phyloP scores from a whole-genome alignment of 2,113 vertebrate genomes.

The Cranoglanis bouderius region DNA sequence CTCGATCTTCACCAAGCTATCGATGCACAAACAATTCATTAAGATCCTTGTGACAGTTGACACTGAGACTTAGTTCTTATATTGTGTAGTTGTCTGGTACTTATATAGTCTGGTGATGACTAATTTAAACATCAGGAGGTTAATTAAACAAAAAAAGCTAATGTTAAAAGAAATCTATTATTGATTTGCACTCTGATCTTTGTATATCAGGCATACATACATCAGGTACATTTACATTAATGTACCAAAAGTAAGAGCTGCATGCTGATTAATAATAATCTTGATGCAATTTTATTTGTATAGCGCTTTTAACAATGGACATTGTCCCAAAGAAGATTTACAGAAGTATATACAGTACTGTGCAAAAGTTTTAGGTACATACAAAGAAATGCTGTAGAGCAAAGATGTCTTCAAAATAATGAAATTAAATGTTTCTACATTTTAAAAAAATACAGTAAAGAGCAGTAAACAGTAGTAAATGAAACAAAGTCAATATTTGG shows the following conservation, averaged over 20 bases:
- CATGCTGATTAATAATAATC: not conserved
- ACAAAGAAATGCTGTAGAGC: too few species aligned
- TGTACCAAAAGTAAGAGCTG: not conserved
- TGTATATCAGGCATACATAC: not conserved
- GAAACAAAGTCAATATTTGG: too few species aligned
- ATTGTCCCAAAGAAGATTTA: too few species aligned
- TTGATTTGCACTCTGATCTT: slow-evolving; percentile 11
- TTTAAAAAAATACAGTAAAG: too few species aligned
- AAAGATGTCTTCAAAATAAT: too few species aligned
- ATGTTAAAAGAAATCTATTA: not conserved
- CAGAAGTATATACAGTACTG: too few species aligned
- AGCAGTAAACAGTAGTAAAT: too few species aligned
- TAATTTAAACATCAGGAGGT: slow-evolving; percentile 11
- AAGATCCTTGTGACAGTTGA: slow-evolving; percentile 14
- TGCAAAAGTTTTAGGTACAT: too few species aligned
- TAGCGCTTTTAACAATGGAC: too few species aligned
- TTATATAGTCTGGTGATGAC: not conserved
- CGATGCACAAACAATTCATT: slow-evolving; percentile 39
- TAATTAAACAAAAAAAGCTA: slow-evolving; percentile 3
- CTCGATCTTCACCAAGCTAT: slow-evolving; percentile 49
- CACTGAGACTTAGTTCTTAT: not conserved
- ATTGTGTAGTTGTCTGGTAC: not conserved
- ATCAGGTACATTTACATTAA: not conserved
- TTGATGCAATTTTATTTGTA: not conserved
- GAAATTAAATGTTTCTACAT: too few species aligned